Evolutionary conservation across 2,113 vertebrate species (phyloP), one percentile per base, ranked within the genome.

Genomic region (Lathamus discolor): DNA sequence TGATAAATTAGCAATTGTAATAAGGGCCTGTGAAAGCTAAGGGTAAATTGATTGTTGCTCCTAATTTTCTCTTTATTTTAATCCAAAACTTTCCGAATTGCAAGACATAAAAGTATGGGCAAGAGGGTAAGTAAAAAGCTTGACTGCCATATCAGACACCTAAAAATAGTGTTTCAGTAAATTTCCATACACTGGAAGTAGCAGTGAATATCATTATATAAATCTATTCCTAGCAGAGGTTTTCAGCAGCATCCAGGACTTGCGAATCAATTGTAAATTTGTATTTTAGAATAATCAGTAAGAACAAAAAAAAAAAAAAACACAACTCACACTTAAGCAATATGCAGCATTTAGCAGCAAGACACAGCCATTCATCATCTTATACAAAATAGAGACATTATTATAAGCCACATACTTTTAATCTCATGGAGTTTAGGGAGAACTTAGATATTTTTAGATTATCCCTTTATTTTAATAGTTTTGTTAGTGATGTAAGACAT

Each of bases 1-100:
- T 84, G 69, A 86, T 57, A 85, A 86, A 96, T 78, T 88, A 88
- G 85, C 86, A 94, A 94, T 92, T 93, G 72, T 94, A 96, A 95
- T 93, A 81, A 88, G 79, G 27, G 27, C 80, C 70, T 68, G 52
- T 62, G 75, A 92, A 93, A 92, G 64, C 51, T 76, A 89, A 77
- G 35, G 57, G 74, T 77, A 92, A 95, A 92, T 86, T 83, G 61
- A 91, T 92, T 96, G 90, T 92, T 86, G 86, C 66, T 82, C 80
- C 88, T 94, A 91, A 92, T 89, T 87, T 92, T 90, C 57, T 33
- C 63, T 85, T 87, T 82, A 93, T 93, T 96, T 96, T 89, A 95
- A 87, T 93, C 89, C 44, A 61, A 89, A 96, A 93, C 44, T 83
- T 87, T 92, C 70, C 84, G 85, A 92, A 95, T 37, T 57, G 28